These are phyloP conservation scores for Machaerirhynchus nigripectus DNA, from an alignment of 2,113 vertebrate genomes.

Conservation along the genomic window DNA sequence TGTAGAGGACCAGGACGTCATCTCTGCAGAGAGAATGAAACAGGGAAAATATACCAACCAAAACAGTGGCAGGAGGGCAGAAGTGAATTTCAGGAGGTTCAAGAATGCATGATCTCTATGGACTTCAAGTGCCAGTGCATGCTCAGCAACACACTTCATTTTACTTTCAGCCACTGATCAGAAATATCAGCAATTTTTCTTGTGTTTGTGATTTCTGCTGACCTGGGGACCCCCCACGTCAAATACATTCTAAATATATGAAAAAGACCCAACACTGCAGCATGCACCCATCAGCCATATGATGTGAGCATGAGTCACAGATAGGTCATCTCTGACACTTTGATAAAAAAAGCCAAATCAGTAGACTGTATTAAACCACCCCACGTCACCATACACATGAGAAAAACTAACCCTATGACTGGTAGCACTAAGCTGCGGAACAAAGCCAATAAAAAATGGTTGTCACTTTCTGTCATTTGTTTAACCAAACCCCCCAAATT, in stretches of 20 bases:
- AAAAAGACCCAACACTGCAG: not conserved
- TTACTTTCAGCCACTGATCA: not conserved
- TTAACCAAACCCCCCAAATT: fast-evolving
- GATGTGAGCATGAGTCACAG: not conserved
- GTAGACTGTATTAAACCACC: not conserved
- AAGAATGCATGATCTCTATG: not conserved
- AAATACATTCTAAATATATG: not conserved
- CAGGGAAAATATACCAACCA: not conserved
- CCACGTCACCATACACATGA: not conserved
- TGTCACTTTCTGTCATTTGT: not conserved
- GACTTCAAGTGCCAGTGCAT: not conserved
- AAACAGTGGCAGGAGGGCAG: not conserved
- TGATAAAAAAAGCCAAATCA: not conserved
- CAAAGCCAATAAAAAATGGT: not conserved
- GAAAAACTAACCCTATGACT: not conserved
- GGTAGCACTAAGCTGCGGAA: not conserved
- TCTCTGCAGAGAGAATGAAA: not conserved
- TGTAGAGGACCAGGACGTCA: not conserved
- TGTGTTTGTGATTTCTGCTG: not conserved
- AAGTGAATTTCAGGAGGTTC: not conserved
- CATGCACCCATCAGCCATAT: not conserved
- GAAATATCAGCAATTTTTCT: not conserved
- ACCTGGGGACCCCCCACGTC: not conserved
- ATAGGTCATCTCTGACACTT: not conserved
- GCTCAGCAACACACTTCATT: not conserved